Evolutionary conservation across 2,888 invertebrate species (phyloP).

Genomic region (Protodeltote pygarga): DNA sequence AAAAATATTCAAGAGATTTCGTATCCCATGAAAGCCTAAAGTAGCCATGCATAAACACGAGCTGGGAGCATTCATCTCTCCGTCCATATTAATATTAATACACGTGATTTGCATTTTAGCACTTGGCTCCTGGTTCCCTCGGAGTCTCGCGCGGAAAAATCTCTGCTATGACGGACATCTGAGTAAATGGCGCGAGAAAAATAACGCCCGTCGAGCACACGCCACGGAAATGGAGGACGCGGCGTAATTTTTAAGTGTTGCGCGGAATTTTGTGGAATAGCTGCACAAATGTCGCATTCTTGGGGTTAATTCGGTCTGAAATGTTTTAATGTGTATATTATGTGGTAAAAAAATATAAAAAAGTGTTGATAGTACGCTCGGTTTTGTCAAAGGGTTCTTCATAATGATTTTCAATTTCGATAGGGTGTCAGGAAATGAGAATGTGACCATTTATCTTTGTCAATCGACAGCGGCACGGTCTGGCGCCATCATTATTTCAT

Average conservation of each 20-base stretch:
- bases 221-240: conserved; percentile 64
- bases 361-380: neutral
- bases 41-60: conserved; percentile 60
- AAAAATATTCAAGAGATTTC: conserved; percentile 49
- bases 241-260: conserved; percentile 47
- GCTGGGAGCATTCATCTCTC: conserved; percentile 57
- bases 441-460: neutral
- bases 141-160: conserved; percentile 68
- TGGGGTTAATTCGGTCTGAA: conserved; percentile 34
- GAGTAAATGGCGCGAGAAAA: conserved; percentile 83
- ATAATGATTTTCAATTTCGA: neutral
- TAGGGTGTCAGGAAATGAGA: neutral
- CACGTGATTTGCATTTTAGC: conserved; percentile 78
- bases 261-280: conserved; percentile 41
- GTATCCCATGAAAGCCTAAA: conserved; percentile 50
- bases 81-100: conserved; percentile 75
- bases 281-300: conserved; percentile 44
- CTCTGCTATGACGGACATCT: conserved; percentile 77
- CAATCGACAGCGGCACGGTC: neutral
- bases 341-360: neutral
- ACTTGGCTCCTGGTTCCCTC: conserved; percentile 56
- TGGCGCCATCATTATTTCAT: neutral
- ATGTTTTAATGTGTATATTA: neutral
- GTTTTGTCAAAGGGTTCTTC: too few relatives aligned
- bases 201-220: conserved; percentile 68